Base-by-base conservation (phyloP, 2,888 invertebrate genomes). In the Andrena flavipes region DNA sequence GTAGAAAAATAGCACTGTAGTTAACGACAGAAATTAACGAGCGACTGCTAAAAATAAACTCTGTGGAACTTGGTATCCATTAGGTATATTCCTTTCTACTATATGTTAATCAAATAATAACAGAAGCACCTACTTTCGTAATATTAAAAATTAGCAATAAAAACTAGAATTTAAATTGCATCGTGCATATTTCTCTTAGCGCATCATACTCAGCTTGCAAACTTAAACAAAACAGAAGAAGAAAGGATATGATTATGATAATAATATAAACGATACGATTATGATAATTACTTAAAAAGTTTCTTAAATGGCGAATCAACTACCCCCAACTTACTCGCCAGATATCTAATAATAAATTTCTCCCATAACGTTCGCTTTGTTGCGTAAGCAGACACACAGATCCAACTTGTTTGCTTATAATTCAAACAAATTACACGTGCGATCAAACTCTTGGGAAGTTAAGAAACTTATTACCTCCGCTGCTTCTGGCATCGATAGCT, bases 321-420 rank as follows among this genome's bases (percentile, higher is more conserved):
- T 49, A 35, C 64, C 16, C 20, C 51, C 51, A 30, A 56, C n/a
- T 42, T 20, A 23, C 49, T 56, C 69, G 64, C 49, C 62, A 29
- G 26, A 56, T 64, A 29, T 73, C 82, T 48, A 72, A 82, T 72
- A 82, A 82, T 82, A 76, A 48, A 48, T 68, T 26, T 23, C 33
- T 42, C 26, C n/a, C 42, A 76, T 59, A 68, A 76, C 56, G 80
- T 75, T 62, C 35, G 64, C 64, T 30, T n/a, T 29, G 56, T 82
- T 75, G 51, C 67, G 70, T 62, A 82, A 82, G 49, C 16, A 13
- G 23, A 65, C 67, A 49, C 8, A 48, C 8, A 33, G 33, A 54
- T 49, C 60, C 48, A 56, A 49, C 23, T 33, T 54, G 35, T 70
- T 74, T 74, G 60, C 62, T 80, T 73, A 63, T 79, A 62, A 10